phyloP scores from a whole-genome alignment of 2,113 vertebrate genomes.

The Phyllostomus hastatus region DNA sequence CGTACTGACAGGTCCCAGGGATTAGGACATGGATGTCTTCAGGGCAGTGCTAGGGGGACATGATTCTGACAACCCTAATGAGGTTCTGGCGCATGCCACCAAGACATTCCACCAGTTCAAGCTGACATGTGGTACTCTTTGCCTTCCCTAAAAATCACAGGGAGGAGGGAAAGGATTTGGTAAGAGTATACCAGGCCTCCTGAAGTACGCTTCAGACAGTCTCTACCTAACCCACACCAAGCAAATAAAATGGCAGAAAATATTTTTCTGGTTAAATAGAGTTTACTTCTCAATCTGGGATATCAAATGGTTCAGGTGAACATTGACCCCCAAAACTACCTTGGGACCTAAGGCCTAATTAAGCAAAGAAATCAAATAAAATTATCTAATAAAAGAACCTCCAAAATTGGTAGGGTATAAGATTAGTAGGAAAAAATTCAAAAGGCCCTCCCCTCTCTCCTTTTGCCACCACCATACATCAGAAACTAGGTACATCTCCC shows the following conservation, averaged over 20 bases:
- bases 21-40: not conserved
- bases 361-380: not conserved
- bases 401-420: not conserved
- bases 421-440: not conserved
- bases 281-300: not conserved
- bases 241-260: not conserved
- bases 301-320: not conserved
- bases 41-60: accelerated
- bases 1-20: not conserved
- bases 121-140: not conserved
- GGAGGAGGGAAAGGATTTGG: not conserved
- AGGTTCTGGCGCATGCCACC: not conserved
- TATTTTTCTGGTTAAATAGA: not conserved
- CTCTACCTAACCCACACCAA: not conserved
- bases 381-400: not conserved
- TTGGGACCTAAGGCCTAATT: not conserved
- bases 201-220: not conserved
- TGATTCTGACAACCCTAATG: not conserved
- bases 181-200: not conserved
- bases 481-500: not conserved
- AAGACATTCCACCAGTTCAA: not conserved
- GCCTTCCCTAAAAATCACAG: not conserved
- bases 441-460: not conserved
- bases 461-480: not conserved
- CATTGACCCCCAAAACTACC: not conserved